These are phyloP conservation scores for Hemibagrus guttatus DNA, from an alignment of 2,797 vertebrate species.

Conservation along the genomic window DNA sequence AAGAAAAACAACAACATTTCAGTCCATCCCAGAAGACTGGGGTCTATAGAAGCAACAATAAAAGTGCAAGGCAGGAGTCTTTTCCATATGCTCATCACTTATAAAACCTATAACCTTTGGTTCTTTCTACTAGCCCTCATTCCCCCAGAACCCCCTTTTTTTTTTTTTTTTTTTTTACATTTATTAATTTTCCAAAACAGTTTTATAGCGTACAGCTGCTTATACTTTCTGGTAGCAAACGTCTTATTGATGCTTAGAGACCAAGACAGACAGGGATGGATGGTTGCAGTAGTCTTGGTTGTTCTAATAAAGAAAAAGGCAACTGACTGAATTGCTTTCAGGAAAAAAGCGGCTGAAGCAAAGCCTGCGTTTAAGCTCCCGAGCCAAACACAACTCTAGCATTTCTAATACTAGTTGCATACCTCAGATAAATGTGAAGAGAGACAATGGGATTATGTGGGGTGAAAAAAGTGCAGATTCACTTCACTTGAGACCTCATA, in stretches of 20 bases:
- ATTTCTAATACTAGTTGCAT: not conserved
- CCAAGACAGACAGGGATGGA: constrained; percentile 56
- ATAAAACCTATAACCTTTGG: constrained; percentile 34
- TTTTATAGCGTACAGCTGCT: constrained; percentile 44
- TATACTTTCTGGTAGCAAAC: constrained; percentile 61
- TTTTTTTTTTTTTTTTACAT: constrained; percentile 51
- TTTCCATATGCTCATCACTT: constrained; percentile 51
- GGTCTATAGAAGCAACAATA: constrained; percentile 50
- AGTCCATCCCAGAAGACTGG: constrained; percentile 56
- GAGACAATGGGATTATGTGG: not conserved
- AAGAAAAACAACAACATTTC: constrained; percentile 33
- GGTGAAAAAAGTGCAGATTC: not conserved
- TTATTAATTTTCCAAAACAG: constrained; percentile 56
- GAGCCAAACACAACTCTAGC: not conserved
- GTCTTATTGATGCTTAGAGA: constrained; percentile 63
- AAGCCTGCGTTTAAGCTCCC: not conserved
- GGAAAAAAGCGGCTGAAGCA: not conserved
- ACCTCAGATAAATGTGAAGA: not conserved
- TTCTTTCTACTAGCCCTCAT: constrained; percentile 31
- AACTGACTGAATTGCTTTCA: constrained; percentile 7
- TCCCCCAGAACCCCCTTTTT: not conserved
- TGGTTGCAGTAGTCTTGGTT: constrained; percentile 51
- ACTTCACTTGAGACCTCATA: not conserved
- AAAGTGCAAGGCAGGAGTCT: constrained; percentile 55
- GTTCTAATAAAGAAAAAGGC: constrained; percentile 64